Evolutionary conservation across 2,113 vertebrate genomes (phyloP).

Genomic region (Pterocles orientalis): DNA sequence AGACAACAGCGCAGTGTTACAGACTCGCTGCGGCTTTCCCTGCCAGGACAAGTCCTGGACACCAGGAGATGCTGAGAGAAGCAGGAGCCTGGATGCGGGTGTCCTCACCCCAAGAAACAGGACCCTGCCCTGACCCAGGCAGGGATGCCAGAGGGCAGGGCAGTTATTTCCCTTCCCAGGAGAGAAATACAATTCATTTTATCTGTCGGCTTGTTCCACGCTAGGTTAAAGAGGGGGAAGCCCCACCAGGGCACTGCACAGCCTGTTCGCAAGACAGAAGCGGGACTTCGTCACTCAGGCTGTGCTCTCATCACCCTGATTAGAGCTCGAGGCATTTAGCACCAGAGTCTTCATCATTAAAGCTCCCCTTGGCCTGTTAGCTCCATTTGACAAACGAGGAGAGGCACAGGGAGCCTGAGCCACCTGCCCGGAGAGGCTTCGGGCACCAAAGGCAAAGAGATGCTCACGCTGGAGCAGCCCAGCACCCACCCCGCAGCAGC

Average conservation of each 20-base stretch:
- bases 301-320: fast-evolving
- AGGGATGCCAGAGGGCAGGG: not conserved
- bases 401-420: not conserved
- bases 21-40: not conserved
- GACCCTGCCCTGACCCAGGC: not conserved
- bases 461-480: fast-evolving
- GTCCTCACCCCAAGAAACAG: not conserved
- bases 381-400: not conserved
- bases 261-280: not conserved
- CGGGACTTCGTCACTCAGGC: not conserved
- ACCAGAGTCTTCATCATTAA: fast-evolving
- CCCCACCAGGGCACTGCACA: too few relatives aligned
- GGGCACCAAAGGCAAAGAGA: not conserved
- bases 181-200: not conserved
- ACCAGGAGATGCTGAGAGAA: not conserved
- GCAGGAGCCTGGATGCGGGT: not conserved
- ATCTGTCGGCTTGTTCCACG: not conserved
- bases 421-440: not conserved
- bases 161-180: not conserved
- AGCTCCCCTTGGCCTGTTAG: not conserved
- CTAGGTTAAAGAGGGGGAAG: not conserved
- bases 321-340: not conserved
- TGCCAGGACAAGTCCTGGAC: fast-evolving
- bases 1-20: not conserved
- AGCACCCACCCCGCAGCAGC: not conserved